These are phyloP conservation scores for Bimastos eiseni DNA, from an alignment of 2,888 invertebrate genomes.

Conservation along the genomic window DNA sequence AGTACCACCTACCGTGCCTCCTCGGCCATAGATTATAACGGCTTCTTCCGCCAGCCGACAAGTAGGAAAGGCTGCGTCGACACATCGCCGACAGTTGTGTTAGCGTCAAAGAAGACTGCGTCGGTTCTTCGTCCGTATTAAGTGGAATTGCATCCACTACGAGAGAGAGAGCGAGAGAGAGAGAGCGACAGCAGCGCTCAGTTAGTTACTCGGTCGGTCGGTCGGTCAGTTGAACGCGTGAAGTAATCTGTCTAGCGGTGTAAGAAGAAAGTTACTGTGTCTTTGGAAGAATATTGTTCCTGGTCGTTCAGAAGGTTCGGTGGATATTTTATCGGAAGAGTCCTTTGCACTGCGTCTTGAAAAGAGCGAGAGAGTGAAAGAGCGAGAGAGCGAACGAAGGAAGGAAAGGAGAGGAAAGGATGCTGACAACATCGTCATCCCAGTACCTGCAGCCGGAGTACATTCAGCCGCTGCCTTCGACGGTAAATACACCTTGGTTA, in stretches of 20 bases:
- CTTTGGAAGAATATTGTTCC: neutral
- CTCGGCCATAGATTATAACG: neutral
- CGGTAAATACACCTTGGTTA: neutral
- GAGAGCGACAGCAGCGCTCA: neutral
- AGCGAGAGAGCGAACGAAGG: neutral
- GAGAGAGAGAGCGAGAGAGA: neutral
- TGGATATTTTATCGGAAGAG: too few relatives aligned
- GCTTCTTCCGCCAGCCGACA: neutral
- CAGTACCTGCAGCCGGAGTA: conserved; percentile 37
- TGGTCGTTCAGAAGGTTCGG: too few relatives aligned
- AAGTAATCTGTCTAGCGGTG: too few relatives aligned
- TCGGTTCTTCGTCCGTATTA: neutral
- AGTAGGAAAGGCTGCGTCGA: neutral
- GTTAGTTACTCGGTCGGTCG: neutral
- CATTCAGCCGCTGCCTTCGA: conserved; percentile 26
- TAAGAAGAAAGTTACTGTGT: neutral
- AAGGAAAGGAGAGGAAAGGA: neutral
- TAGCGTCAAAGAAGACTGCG: neutral
- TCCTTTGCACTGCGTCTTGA: too few relatives aligned
- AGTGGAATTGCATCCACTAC: neutral
- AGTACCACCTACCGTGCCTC: neutral
- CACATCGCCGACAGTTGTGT: conserved; percentile 15
- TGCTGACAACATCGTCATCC: conserved; percentile 27
- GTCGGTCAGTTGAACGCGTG: neutral
- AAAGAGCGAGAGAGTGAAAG: neutral